A percentile compares a stretch with the other conserved stretches of the same genome.
phyloP scores from a whole-genome alignment of 2,888 invertebrate genomes.

The Eupsilia transversa region DNA sequence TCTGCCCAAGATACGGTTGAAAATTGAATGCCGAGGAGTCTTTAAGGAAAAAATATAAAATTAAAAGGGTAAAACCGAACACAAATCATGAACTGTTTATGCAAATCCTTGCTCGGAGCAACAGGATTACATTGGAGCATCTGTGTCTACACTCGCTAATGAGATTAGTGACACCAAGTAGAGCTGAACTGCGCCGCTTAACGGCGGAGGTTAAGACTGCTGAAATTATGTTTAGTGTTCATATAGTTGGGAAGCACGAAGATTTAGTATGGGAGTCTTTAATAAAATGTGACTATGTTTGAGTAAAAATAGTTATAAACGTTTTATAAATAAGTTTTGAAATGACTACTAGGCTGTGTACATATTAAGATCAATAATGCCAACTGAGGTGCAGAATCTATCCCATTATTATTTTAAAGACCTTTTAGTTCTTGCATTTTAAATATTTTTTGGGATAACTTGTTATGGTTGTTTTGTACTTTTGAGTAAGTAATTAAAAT shows the following conservation, averaged over 20 bases:
- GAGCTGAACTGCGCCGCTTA: conserved; percentile 70
- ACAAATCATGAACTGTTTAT: conserved; percentile 81
- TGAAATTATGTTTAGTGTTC: conserved; percentile 61
- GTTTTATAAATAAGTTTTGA: background rate
- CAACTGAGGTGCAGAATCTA: background rate
- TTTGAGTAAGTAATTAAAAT: background rate
- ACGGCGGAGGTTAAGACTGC: conserved; percentile 68
- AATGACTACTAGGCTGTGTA: background rate
- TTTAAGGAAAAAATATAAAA: conserved; percentile 60
- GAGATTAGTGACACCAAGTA: conserved; percentile 82
- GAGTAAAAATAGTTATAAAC: background rate
- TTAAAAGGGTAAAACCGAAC: conserved; percentile 71
- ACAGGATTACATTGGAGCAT: conserved; percentile 82
- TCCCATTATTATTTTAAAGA: background rate
- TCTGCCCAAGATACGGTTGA: conserved; percentile 28
- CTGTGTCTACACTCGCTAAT: conserved; percentile 84
- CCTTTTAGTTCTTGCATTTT: background rate
- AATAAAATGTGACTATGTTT: background rate
- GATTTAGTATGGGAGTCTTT: background rate
- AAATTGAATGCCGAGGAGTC: conserved; percentile 29
- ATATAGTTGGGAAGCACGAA: background rate
- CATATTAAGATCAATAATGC: background rate
- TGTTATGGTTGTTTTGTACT: background rate
- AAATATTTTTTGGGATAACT: background rate
- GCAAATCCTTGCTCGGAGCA: conserved; percentile 78